Evolutionary conservation across 2,113 vertebrate species (phyloP), one percentile per base, ranked within the genome.

Genomic region (Brevimyrus niger): DNA sequence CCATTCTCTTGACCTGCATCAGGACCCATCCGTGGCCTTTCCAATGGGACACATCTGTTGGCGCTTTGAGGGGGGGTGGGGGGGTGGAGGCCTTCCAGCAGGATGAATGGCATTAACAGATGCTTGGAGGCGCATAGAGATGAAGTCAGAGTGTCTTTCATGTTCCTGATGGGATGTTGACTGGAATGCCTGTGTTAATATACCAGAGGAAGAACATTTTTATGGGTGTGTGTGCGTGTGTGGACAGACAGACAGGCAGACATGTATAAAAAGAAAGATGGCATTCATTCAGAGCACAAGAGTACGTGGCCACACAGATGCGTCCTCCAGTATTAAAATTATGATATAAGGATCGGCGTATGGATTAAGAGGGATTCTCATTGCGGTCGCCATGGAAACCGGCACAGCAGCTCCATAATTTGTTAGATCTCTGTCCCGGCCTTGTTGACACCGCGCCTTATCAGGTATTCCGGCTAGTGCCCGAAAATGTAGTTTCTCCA

Each of bases 391-490:
- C 96, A 97, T 95, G 96, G 96, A 96, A 97, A 98, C 97, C 90
- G 91, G 93, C 95, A 93, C 94, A 93, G 94, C 94, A 94, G 92
- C 92, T 93, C 93, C 95, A 93, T 97, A 97, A 98, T 95, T 96
- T 96, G 96, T 94, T 94, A 93, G 95, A 97, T 97, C 96, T 95
- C 92, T 93, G 95, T 94, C 92, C 93, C 95, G 96, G 96, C 95
- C 96, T 96, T 95, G 96, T 92, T 97, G 97, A 97, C 97, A 96
- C 87, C 73, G 87, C 92, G 93, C 94, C 95, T 97, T 95, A 97
- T 97, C 97, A 93, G 50, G 94, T 94, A 97, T 97, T 97, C 97
- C 95, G 95, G 94, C 96, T 97, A 97, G 96, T 93, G 94, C 95
- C 95, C 93, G 95, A 93, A 94, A 95, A 95, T 96, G 96, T 90